Evolutionary conservation across 2,888 invertebrate species (phyloP).

Genomic region (Orgyia antiqua): DNA sequence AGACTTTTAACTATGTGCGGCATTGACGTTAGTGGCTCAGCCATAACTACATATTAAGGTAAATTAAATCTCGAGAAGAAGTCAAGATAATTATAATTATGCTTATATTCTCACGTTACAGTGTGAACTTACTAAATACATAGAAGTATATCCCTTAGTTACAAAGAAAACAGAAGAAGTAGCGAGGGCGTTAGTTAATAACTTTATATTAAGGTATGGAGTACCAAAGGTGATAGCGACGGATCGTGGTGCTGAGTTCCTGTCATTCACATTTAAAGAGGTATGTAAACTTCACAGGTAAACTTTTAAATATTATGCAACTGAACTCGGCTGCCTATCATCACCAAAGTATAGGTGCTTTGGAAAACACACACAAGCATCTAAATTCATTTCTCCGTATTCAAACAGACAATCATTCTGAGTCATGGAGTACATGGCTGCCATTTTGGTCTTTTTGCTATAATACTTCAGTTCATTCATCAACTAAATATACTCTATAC

Average conservation of each 20-base stretch:
- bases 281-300: slow-evolving; percentile 5
- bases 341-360: slow-evolving; percentile 3
- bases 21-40: too few species aligned
- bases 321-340: slow-evolving; percentile 5
- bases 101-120: slow-evolving; percentile 6
- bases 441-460: slow-evolving; percentile 9
- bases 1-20: too few species aligned
- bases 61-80: too few species aligned
- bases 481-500: neutral
- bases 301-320: slow-evolving; percentile 5
- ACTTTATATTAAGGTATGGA: neutral
- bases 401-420: slow-evolving; percentile 1
- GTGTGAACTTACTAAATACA: slow-evolving; percentile 6
- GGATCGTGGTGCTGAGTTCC: neutral
- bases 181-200: neutral
- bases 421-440: slow-evolving; percentile 8
- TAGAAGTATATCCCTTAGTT: neutral
- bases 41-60: too few species aligned
- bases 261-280: slow-evolving; percentile 6
- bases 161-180: neutral
- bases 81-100: slow-evolving; percentile 1
- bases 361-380: slow-evolving; percentile 7
- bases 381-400: slow-evolving; percentile 6
- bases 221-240: neutral
- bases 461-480: slow-evolving; percentile 8